phyloP scores from a whole-genome alignment of 1,140 invertebrate genomes.

The Pogonomyrmex californicus region DNA sequence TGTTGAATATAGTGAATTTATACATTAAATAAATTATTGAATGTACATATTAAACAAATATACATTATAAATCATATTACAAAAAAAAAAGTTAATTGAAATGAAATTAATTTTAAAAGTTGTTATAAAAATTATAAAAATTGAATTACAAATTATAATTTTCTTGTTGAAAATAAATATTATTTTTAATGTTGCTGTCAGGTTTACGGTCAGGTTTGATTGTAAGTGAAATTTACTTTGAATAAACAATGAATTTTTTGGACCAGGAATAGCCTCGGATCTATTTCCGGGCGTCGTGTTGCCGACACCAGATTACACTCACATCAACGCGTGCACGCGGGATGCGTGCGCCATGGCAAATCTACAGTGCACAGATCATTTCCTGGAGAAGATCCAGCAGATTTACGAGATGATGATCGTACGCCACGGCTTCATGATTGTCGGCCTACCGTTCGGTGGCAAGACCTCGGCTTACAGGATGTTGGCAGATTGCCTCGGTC shows the following conservation, averaged over 20 bases:
- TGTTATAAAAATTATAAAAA: no score
- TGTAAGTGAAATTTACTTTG: slow-evolving; percentile 66
- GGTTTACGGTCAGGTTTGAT: no score
- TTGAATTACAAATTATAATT: no score
- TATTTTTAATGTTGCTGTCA: no score
- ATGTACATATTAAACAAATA: not conserved
- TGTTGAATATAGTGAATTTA: not conserved
- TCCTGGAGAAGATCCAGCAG: slow-evolving; percentile 96
- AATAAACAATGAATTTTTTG: slow-evolving; percentile 82
- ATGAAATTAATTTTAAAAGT: no score
- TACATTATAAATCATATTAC: not conserved
- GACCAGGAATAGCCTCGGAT: slow-evolving; percentile 94
- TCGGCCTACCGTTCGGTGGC: slow-evolving; percentile 96
- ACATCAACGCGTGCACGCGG: slow-evolving; percentile 87
- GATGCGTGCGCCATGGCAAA: slow-evolving; percentile 92
- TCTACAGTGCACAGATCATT: slow-evolving; percentile 94
- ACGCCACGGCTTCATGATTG: slow-evolving; percentile 95
- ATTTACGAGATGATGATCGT: slow-evolving; percentile 99
- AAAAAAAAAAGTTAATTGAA: no score
- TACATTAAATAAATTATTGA: no score
- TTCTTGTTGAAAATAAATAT: no score
- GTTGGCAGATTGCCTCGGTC: slow-evolving; percentile 92
- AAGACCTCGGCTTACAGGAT: slow-evolving; percentile 94
- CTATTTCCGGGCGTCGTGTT: slow-evolving; percentile 94
- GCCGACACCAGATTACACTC: slow-evolving; percentile 91